Conservation (phyloP, 2,113 vertebrate species). For the Scalopus aquaticus region DNA sequence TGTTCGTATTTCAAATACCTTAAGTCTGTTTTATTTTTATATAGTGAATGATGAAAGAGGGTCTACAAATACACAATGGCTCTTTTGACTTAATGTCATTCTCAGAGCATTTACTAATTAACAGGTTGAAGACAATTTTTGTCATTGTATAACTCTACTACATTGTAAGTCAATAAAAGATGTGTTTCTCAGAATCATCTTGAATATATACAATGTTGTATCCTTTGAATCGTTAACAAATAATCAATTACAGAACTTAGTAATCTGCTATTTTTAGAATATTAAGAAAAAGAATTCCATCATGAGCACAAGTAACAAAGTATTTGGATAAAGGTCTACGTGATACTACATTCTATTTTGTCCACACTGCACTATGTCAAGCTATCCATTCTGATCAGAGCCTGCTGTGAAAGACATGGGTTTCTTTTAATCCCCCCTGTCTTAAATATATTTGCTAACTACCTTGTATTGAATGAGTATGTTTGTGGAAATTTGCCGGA, state of each 20-base stretch:
- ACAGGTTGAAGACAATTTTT: neutral
- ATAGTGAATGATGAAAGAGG: neutral
- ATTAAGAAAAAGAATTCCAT: neutral
- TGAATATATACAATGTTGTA: neutral
- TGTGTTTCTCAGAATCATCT: neutral
- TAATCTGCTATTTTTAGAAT: neutral
- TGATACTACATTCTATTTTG: no score
- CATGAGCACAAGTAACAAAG: neutral
- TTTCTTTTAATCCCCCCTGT: neutral
- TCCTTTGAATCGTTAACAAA: neutral
- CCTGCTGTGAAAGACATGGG: neutral
- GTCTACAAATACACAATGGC: neutral
- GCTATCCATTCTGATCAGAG: neutral
- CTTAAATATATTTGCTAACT: neutral
- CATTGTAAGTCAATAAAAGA: neutral
- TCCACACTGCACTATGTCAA: neutral
- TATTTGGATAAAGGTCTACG: no score
- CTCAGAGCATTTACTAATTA: neutral
- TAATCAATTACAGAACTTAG: neutral
- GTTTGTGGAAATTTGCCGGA: neutral
- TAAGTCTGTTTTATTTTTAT: neutral
- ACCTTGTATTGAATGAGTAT: no score
- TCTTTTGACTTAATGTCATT: neutral
- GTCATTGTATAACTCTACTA: no score
- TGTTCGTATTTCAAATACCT: neutral